These are phyloP conservation scores for Aptenodytes patagonicus DNA, from an alignment of 2,113 vertebrate species.

Conservation along the genomic window DNA sequence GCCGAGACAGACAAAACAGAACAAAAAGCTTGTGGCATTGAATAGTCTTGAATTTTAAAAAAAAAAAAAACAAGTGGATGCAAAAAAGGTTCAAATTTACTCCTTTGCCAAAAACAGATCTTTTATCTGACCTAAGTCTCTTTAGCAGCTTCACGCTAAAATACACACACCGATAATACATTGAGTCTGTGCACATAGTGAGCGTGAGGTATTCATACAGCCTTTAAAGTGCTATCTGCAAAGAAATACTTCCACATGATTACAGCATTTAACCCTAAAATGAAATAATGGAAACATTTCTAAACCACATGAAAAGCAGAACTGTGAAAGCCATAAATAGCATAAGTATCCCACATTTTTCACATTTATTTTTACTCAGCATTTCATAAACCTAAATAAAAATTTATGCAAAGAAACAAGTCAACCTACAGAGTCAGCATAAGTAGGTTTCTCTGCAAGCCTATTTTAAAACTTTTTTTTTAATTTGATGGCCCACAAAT, in stretches of 20 bases:
- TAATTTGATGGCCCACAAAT: background rate
- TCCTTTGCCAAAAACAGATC: background rate
- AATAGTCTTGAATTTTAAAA: background rate
- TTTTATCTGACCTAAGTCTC: background rate
- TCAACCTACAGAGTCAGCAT: background rate
- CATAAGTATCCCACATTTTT: background rate
- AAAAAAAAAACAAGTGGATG: background rate
- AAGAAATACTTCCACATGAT: background rate
- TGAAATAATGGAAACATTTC: background rate
- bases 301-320: background rate
- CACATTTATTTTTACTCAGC: background rate
- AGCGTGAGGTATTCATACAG: background rate
- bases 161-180: background rate
- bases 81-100: slow-evolving; percentile 12
- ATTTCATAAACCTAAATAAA: background rate
- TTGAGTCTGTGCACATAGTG: background rate
- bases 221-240: background rate
- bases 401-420: background rate
- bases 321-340: background rate
- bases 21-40: slow-evolving; percentile 19
- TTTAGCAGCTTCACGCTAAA: background rate
- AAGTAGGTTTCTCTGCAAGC: background rate
- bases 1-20: slow-evolving; percentile 29
- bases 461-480: background rate
- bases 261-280: background rate